phyloP scores from a whole-genome alignment of 2,888 invertebrate genomes.

The Archips crataeganus region DNA sequence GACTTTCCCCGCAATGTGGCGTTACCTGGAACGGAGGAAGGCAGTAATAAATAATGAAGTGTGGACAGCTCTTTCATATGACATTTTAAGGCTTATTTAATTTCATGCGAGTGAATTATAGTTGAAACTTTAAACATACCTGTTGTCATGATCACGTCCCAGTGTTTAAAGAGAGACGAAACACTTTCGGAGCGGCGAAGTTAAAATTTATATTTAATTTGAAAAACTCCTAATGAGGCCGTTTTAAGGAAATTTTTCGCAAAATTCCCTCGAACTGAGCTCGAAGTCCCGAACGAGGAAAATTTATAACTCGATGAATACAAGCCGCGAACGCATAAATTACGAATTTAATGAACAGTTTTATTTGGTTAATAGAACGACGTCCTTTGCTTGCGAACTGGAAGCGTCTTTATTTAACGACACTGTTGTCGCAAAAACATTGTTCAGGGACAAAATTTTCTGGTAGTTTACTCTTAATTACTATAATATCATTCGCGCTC shows the following conservation, averaged over 20 bases:
- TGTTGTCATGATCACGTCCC: slow-evolving; percentile 50
- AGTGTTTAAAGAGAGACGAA: not conserved
- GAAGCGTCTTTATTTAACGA: slow-evolving; percentile 59
- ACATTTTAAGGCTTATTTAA: slow-evolving; percentile 33
- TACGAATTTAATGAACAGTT: slow-evolving; percentile 63
- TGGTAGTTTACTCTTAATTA: slow-evolving; percentile 73
- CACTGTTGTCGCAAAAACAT: slow-evolving; percentile 64
- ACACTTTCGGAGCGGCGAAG: not conserved
- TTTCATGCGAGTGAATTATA: slow-evolving; percentile 40
- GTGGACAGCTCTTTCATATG: slow-evolving; percentile 57
- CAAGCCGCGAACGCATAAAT: slow-evolving; percentile 65
- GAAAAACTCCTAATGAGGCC: slow-evolving; percentile 40
- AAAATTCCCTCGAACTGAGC: slow-evolving; percentile 47
- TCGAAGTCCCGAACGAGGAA: slow-evolving; percentile 55
- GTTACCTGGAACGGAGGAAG: slow-evolving; percentile 67
- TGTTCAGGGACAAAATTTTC: slow-evolving; percentile 68
- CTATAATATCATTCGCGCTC: slow-evolving; percentile 67
- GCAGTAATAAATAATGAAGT: slow-evolving; percentile 70
- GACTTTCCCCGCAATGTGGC: slow-evolving; percentile 56
- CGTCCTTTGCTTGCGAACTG: slow-evolving; percentile 49
- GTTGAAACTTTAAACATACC: slow-evolving; percentile 51
- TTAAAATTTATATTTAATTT: slow-evolving; percentile 12
- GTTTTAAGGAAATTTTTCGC: slow-evolving; percentile 43
- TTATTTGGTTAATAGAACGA: slow-evolving; percentile 56
- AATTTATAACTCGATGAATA: slow-evolving; percentile 65